Base-by-base conservation (phyloP, 2,797 vertebrate genomes). In the Harpagifer antarcticus region DNA sequence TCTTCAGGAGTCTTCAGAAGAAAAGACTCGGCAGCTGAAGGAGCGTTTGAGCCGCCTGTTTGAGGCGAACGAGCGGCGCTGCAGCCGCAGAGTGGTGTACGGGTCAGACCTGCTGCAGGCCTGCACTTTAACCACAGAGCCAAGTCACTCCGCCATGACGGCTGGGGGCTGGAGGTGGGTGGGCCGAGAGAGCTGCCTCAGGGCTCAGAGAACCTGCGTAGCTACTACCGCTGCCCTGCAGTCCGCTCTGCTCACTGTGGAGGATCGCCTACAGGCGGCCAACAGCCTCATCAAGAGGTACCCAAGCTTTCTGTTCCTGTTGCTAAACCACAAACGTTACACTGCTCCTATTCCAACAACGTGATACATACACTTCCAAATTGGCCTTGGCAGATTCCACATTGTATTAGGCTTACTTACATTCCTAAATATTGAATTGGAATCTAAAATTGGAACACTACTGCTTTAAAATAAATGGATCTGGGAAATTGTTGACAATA, bases 1-100 rank as follows among this genome's bases (percentile, higher is more conserved):
- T 73, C 27, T 64, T n/a, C 88, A 98, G 97, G 96, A 96, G 79
- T 93, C 96, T 0, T 94, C 88, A 0, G 95, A 96, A 76, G 97
- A 99, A 82, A 97, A 96, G 90, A 94, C 79, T 56, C 93, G 95
- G 14, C 95, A 96, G 64, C 57, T 95, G 50, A 97, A 95, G 85
- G 97, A 98, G 80, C 96, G 96, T 0, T 92, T 99, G 80, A 93
- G 94, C 72, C 92, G 96, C 19, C 93, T 99, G 33, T 96, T 97
- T 61, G 58, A 68, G 0, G 93, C 95, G 48, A 99, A 99, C 0
- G 97, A 98, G 69, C 95, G 95, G 0, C 97, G 96, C 42, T 97
- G 97, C 56, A 90, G 90, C 0, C 95, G 94, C 37, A 89, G 93
- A 0, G 98, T 99, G 0, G 0, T 99, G 70, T 99, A 98, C 0